Conservation (phyloP, 35 echinoderm and acorn worm species). For the Amphiura filiformis region DNA sequence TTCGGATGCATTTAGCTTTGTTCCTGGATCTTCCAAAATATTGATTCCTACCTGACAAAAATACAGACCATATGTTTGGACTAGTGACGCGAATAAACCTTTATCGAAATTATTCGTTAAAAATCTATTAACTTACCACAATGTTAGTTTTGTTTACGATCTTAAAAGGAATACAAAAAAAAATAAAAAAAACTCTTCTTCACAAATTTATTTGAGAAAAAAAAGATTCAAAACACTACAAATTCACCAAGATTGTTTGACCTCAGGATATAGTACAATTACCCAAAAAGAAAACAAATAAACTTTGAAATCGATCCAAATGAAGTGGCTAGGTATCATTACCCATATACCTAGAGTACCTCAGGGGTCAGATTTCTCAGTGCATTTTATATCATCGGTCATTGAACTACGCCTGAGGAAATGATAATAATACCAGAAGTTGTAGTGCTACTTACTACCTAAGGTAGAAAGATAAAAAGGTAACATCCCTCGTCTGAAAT, state of each 20-base stretch:
- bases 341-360: background rate
- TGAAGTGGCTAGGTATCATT: background rate
- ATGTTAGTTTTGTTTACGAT: too few relatives aligned
- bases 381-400: background rate
- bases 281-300: background rate
- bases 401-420: background rate
- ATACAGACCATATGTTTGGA: background rate
- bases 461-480: too few relatives aligned
- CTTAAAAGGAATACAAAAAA: too few relatives aligned
- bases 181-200: too few relatives aligned
- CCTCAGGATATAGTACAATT: background rate
- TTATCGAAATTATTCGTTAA: too few relatives aligned
- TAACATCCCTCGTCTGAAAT: slow-evolving; percentile 10
- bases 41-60: background rate
- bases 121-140: too few relatives aligned
- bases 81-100: background rate
- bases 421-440: background rate
- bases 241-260: background rate
- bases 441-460: background rate
- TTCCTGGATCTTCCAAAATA: background rate
- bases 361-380: background rate
- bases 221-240: background rate
- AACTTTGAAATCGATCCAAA: background rate
- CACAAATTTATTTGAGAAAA: background rate
- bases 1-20: background rate